Percentiles rank a stretch among this genome's conserved stretches.
These are phyloP conservation scores for Phoebastria nigripes DNA, from an alignment of 2,797 vertebrate genomes.

Conservation along the genomic window DNA sequence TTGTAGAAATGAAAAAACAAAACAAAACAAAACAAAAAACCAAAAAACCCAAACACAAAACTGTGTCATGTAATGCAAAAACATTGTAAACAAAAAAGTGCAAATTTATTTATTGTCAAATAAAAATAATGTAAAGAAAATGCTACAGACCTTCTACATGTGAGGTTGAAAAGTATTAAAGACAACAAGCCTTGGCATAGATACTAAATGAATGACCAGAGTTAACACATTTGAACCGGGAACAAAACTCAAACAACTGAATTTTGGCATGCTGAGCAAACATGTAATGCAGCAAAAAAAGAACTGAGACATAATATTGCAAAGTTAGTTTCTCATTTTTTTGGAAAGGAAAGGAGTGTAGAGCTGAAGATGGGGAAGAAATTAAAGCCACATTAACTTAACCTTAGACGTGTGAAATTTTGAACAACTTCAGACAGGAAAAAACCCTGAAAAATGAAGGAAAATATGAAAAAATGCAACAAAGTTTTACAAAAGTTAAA, in stretches of 20 bases:
- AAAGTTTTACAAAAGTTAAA: not conserved
- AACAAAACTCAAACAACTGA: not conserved
- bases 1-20: not conserved
- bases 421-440: not conserved
- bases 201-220: not conserved
- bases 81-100: fast-evolving
- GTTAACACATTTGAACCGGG: not conserved
- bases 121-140: not conserved
- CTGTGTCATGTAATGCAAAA: not conserved
- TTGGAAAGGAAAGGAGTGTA: not conserved
- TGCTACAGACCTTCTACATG: not conserved
- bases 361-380: not conserved
- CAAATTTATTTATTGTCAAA: not conserved
- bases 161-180: not conserved
- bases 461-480: not conserved
- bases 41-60: not conserved
- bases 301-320: not conserved
- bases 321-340: not conserved
- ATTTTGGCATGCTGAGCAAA: not conserved
- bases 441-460: not conserved
- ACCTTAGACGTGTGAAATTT: not conserved
- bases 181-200: not conserved
- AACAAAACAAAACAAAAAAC: too few species aligned
- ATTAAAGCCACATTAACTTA: not conserved
- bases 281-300: not conserved